These are phyloP conservation scores for Alca torda DNA, from an alignment of 2,797 vertebrate species.

Conservation along the genomic window DNA sequence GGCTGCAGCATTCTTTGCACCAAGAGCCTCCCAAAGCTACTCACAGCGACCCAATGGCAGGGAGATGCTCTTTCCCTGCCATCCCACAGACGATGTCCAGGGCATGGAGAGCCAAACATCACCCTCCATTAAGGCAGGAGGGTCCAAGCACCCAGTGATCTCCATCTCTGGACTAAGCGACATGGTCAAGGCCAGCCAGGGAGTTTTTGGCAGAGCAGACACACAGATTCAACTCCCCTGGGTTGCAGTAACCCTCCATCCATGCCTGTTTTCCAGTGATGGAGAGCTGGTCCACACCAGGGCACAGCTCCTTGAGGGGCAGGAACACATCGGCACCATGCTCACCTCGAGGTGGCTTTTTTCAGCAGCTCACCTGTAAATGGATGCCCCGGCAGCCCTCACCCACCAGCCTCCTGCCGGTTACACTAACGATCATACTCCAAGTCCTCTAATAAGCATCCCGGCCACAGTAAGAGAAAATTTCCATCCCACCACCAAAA, in stretches of 20 bases:
- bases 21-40: background rate
- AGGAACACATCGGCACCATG: background rate
- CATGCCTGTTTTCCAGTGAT: fast-evolving
- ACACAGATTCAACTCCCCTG: fast-evolving
- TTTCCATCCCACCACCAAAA: background rate
- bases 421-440: background rate
- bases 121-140: background rate
- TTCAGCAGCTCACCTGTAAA: background rate
- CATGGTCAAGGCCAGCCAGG: background rate
- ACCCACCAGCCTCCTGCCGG: background rate
- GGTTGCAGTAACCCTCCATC: background rate
- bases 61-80: background rate
- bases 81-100: background rate
- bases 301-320: background rate
- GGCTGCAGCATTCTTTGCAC: background rate
- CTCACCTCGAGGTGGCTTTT: background rate
- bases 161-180: background rate
- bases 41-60: fast-evolving
- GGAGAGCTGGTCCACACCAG: background rate
- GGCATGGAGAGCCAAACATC: no score
- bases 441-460: background rate
- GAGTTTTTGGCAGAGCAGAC: background rate
- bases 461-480: background rate
- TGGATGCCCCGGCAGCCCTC: background rate
- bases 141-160: fast-evolving